phyloP scores from a whole-genome alignment of 23 tunicate species.

The Diplosoma virens region DNA sequence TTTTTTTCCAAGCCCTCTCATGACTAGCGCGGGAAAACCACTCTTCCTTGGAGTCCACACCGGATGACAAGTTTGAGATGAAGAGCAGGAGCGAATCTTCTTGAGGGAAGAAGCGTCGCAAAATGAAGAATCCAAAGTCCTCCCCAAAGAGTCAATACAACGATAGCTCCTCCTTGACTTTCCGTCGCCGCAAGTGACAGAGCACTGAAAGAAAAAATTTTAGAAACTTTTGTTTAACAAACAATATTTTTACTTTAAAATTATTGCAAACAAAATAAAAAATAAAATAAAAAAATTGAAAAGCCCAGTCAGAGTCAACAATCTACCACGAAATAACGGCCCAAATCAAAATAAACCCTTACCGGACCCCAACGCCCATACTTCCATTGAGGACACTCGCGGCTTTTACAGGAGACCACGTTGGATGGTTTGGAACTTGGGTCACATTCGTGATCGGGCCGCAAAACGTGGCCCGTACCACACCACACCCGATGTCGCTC shows the following conservation, averaged over 20 bases:
- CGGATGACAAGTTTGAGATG: conserved; percentile 14
- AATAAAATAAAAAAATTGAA: no score
- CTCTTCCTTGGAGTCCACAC: not conserved
- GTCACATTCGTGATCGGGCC: conserved; percentile 35
- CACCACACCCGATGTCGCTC: conserved; percentile 71
- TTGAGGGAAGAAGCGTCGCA: conserved; percentile 37
- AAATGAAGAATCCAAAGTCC: conserved; percentile 6
- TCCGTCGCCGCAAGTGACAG: conserved; percentile 75
- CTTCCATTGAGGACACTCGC: conserved; percentile 66
- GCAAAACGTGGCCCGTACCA: conserved; percentile 16
- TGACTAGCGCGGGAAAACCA: conserved; percentile 19
- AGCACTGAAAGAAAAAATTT: conserved; percentile 46
- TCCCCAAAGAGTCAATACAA: conserved; percentile 37
- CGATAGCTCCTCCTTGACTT: conserved; percentile 32
- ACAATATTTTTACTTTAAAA: no score
- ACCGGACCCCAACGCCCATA: conserved; percentile 70
- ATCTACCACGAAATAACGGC: no score
- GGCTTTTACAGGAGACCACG: conserved; percentile 25
- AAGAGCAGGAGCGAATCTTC: conserved; percentile 33
- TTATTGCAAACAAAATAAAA: no score
- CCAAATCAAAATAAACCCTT: not conserved
- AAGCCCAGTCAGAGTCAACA: no score
- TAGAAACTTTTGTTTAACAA: no score
- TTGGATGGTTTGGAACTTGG: conserved; percentile 26
- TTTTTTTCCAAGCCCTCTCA: conserved; percentile 33